These are phyloP conservation scores for Naja naja DNA, from an alignment of 2,113 vertebrate species.

Conservation along the genomic window DNA sequence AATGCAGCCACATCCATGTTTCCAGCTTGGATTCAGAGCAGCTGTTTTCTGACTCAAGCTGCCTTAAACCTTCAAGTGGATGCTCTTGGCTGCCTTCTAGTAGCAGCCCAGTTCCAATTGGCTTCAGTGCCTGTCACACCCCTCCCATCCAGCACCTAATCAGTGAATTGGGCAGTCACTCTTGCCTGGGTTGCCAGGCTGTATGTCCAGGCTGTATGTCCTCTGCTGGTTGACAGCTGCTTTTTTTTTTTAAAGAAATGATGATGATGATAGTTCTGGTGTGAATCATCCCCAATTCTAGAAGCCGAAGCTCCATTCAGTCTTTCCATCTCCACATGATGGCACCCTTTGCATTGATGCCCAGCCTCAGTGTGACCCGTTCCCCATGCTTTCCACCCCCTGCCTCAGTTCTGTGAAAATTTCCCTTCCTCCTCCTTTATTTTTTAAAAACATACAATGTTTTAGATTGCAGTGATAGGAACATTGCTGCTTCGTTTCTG, in stretches of 20 bases:
- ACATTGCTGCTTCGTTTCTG: neutral
- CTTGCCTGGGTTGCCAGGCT: neutral
- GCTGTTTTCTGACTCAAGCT: neutral
- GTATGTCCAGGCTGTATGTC: neutral
- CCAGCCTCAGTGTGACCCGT: neutral
- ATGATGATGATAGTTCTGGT: neutral
- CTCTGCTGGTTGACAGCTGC: neutral
- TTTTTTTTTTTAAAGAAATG: neutral
- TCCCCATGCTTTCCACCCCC: neutral
- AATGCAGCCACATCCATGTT: neutral
- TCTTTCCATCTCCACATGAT: neutral
- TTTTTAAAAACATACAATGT: neutral
- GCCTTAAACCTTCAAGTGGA: neutral
- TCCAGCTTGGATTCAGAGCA: neutral
- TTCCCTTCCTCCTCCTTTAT: neutral
- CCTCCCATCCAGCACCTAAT: neutral
- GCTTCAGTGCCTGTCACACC: neutral
- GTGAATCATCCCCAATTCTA: neutral
- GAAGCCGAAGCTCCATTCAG: neutral
- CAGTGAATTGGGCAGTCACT: neutral
- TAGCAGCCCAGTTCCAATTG: neutral
- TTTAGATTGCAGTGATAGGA: neutral
- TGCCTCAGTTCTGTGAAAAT: neutral
- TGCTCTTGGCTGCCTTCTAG: neutral
- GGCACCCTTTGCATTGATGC: neutral